Evolutionary conservation across 1,140 invertebrate species (phyloP).

Genomic region (Saccostrea glomerata): DNA sequence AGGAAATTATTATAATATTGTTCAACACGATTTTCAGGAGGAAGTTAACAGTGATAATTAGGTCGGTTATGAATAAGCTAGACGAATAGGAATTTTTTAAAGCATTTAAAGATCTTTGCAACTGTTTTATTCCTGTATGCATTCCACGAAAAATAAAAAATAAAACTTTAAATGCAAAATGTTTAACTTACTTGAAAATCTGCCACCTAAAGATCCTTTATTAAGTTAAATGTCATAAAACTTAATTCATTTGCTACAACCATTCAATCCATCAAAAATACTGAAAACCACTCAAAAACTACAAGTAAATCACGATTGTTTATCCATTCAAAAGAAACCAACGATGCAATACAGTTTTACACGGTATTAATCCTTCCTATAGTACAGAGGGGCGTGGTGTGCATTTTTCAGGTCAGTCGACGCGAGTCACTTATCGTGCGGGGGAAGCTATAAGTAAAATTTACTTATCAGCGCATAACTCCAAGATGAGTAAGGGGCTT

Average conservation of each 20-base stretch:
- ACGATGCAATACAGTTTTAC: not conserved
- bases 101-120: not conserved
- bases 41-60: not conserved
- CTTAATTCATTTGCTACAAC: not conserved
- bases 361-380: not conserved
- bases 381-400: not conserved
- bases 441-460: not conserved
- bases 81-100: not conserved
- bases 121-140: not conserved
- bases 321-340: not conserved
- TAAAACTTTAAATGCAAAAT: not conserved
- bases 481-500: conserved; percentile 4
- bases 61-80: not conserved
- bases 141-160: not conserved
- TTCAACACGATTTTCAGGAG: not conserved
- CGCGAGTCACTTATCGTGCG: conserved; percentile 1
- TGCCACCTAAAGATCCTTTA: not conserved
- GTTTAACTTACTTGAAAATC: not conserved
- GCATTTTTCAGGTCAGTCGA: not conserved
- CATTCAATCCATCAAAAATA: not conserved
- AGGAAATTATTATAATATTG: not conserved
- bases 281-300: not conserved
- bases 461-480: conserved; percentile 28
- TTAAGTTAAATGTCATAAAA: not conserved
- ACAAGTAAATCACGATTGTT: too few relatives aligned